Base-by-base conservation (phyloP, 2,797 vertebrate genomes). In the Capromys pilorides region DNA sequence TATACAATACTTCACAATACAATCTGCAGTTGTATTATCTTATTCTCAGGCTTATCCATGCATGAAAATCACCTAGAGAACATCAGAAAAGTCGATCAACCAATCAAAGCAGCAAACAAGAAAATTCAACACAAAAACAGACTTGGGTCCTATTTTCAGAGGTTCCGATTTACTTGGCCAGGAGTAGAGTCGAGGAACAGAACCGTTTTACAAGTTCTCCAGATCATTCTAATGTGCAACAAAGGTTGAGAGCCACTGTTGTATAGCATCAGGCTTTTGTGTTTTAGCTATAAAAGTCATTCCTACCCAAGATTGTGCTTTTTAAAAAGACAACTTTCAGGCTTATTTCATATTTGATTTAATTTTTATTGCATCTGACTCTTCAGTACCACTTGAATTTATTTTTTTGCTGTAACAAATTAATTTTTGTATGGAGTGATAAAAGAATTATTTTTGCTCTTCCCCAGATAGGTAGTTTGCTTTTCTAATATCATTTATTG, bases 361-460 rank as follows among this genome's bases (percentile, higher is more conserved):
- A 77, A 80, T 93, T 92, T 92, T 97, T 87, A 87, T 91, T 92
- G 54, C 31, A 93, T 88, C 85, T 79, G 95, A 95, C 90, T 81
- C 33, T 96, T 91, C 90, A 94, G 59, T 94, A 89, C 31, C 59
- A 61, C 84, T 78, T 90, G 24, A 94, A 77, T 91, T 94, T 88
- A 90, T 89, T 71, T 96, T 96, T 83, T 95, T 94, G 39, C 86
- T 67, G 26, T 62, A 90, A 8, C 5, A 69, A 89, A 79, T 93
- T 96, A 87, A 92, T 90, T 89, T 95, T 77, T 67, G 24, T 62
- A 79, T 9, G 9, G 61, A 93, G 18, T 94, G 54, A 95, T 61
- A 94, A 90, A 88, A 67, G 39, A 96, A 93, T 94, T 95, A 51
- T 91, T 88, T 96, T 90, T 36, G 67, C 85, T 95, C 77, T 93